Evolutionary conservation across 2,888 invertebrate species (phyloP), one percentile per base, ranked within the genome.

Genomic region (Trichogramma evanescens): DNA sequence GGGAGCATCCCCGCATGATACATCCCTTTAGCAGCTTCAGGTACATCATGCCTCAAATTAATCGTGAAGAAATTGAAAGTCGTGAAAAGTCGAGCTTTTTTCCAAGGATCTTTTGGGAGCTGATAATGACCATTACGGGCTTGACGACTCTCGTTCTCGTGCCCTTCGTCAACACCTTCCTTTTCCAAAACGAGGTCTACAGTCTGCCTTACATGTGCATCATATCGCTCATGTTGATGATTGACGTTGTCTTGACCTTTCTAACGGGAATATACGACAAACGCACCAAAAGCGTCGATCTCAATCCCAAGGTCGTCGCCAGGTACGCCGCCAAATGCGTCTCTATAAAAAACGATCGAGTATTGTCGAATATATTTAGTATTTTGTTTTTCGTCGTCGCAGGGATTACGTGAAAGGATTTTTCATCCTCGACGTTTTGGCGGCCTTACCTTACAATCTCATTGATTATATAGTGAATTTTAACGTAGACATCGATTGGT

Each of bases 21-120:
- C 78, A 80, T 69, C 80, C 80, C 0, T 78, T 78, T n/a, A 79
- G 80, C 63, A 64, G 67, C 38, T 69, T 78, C 52, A 71, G 73
- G 77, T 75, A 65, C 52, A 48, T 59, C n/a, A 48, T 43, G 2
- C n/a, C 40, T 38, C 39, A n/a, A 38, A 26, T 26, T 2, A 2
- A 26, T 26, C 26, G 26, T 26, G 26, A 26, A 26, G 2, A 26
- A 4, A 13, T 13, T 2, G 13, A 43, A 26, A 48, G 49, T 57
- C 51, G 52, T 43, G n/a, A 45, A 8, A 45, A 45, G n/a, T 45
- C n/a, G 46, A 44, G 7, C 54, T 26, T 52, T 51, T 60, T 57
- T 69, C 69, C 8, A 56, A 71, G 78, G 63, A 71, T 70, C 51
- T 67, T 68, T 61, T 80, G 79, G 79, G 74, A 76, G 64, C 64